Evolutionary conservation across 2,113 vertebrate species (phyloP), one percentile per base, ranked within the genome.

Genomic region (Chlamydotis undulata): DNA sequence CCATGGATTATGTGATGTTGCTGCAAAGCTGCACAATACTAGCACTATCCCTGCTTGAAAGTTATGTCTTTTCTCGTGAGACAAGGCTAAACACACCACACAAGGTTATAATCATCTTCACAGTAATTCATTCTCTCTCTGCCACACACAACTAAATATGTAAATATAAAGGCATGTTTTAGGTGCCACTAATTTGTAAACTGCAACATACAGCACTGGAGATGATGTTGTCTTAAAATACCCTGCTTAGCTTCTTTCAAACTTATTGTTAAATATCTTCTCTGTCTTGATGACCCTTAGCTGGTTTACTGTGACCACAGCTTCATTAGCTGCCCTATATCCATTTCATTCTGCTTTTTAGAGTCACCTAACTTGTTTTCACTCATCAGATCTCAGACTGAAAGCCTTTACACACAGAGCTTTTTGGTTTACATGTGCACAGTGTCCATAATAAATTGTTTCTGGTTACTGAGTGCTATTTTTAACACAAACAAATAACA

Each of bases 381-480:
- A 81, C 5, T n/a, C 60, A 75, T 52, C 23, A 76, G 15, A 63
- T 35, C 35, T 84, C 56, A 47, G 14, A 79, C 0, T 35, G 4
- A 19, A 90, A 89, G 22, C 11, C 49, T 83, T 81, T 47, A 77
- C 11, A 45, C 0, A 0, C 1, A 1, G 4, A 4, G 1, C 8
- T 75, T 59, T 75, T 35, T 71, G 13, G 15, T 47, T 63, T 67
- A 67, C 22, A 12, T 10, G 33, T 24, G 28, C 19, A 75, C 15
- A 68, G 10, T 23, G 15, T 28, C 33, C 43, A 19, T 8, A 85
- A 64, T n/a, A 75, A 82, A 94, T 14, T n/a, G 5, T 5, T 67
- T 84, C 29, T 70, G 9, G 8, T 63, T 81, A 81, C 13, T 22
- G 18, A 60, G 25, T 35, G 26, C 26, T 52, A 49, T 18, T 23